Evolutionary conservation across 2,113 vertebrate species (phyloP), one percentile per base, ranked within the genome.

Genomic region (Chelonoidis abingdonii): DNA sequence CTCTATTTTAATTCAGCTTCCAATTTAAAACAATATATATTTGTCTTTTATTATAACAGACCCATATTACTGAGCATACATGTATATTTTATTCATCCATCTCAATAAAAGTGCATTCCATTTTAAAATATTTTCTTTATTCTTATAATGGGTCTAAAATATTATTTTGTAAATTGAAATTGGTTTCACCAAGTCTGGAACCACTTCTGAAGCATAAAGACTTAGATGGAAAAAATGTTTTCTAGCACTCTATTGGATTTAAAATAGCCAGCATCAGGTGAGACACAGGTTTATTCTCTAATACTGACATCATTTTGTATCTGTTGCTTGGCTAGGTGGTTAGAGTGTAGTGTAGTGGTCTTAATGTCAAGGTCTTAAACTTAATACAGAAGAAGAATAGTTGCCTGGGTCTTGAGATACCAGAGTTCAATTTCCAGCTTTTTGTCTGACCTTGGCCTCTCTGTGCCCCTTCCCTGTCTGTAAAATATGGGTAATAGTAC

Each of bases 391-490:
- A 65, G 57, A 29, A 59, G 31, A 65, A 65, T 65, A 16, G 62
- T n/a, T 3, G 31, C 13, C 31, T 35, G 19, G 35, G 31, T 19
- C 31, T n/a, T n/a, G 62, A 19, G 27, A n/a, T 4, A n/a, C 31
- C 31, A 65, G 16, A 25, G 81, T 95, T 91, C 89, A 88, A 75
- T 87, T 91, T 84, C 83, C 53, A 83, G 75, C 86, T 92, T 94
- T 92, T 31, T 89, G 88, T 2, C 85, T 92, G 92, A 97, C 78
- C 80, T 57, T 41, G 11, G 78, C 93, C 94, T 92, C 95, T 84
- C 88, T 0, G 0, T 85, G 87, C 86, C 87, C 76, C 94, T 62
- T 90, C 94, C 91, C 95, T 81, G 7, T 21, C 17, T 22, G 21
- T 25, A 25, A 82, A n/a, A 82, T 56, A 96, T 92, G 19, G 86